Evolutionary conservation across 2,888 invertebrate species (phyloP), one percentile per base, ranked within the genome.

Genomic region (Unio pictorum): DNA sequence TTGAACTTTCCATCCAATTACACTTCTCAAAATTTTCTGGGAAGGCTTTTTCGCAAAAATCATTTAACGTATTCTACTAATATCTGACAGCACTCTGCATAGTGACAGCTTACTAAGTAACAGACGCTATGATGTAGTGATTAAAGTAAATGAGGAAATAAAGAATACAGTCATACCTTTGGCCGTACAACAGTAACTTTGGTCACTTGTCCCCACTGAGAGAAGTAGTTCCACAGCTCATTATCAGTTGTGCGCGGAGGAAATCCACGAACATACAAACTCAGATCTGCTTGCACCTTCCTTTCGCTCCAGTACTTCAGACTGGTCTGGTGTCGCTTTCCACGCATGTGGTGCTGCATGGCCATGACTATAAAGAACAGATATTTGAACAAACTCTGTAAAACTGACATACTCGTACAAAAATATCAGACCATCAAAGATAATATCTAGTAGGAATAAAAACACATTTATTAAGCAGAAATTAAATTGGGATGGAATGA

Each of bases 201-300:
- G n/a, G 71, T 75, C 11, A 87, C 76, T 20, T 70, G 64, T 58
- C 87, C 87, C 79, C 80, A 86, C 65, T 75, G 72, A 15, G 74
- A 70, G 71, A 87, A 87, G 66, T 85, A 84, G 26, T 71, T 64
- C 67, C 73, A 67, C 34, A 86, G 67, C 17, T 79, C 79, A n/a
- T 78, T 72, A 26, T 81, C 79, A 6, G 76, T 78, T 11, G 82
- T 84, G 30, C 72, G 65, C 17, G 69, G 60, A 8, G 82, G 82
- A 59, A 84, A 84, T 4, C 81, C 84, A 45, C 81, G 77, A 17
- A 84, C 82, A 72, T 81, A 84, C n/a, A 86, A 69, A 67, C 82
- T 81, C 54, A 78, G 68, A 20, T 69, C 71, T 6, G 84, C 81
- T 62, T 74, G 67, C 18, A 79, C 68, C 55, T 79, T 74, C 30